Conservation (phyloP, 2,113 vertebrate genomes). For the Eulacestoma nigropectus region DNA sequence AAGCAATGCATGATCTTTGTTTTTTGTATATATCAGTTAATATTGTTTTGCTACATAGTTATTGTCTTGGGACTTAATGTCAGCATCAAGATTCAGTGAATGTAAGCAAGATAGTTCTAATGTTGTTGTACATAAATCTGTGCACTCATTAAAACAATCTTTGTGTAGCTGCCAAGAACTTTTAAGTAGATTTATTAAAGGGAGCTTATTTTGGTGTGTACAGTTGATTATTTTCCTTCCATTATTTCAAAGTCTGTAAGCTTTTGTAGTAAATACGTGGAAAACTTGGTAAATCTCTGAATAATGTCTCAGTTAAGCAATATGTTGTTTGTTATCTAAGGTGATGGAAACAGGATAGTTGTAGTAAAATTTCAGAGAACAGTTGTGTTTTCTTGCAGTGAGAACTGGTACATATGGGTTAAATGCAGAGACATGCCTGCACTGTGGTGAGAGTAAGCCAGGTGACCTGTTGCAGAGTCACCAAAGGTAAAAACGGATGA, state of each 20-base stretch:
- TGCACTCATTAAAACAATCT: neutral
- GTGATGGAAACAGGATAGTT: neutral
- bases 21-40: slow-evolving; percentile 12
- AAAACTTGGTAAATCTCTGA: neutral
- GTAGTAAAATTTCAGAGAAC: neutral
- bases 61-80: neutral
- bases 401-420: accelerated
- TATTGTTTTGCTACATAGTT: slow-evolving; percentile 6
- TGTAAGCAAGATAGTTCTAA: neutral
- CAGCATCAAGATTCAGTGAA: neutral
- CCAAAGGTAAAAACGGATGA: neutral
- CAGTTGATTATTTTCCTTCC: neutral
- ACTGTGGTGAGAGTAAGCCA: neutral
- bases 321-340: neutral
- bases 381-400: neutral
- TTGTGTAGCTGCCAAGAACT: neutral
- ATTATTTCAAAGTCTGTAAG: neutral
- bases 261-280: neutral
- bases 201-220: neutral
- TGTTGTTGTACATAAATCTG: neutral
- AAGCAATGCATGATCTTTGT: slow-evolving; percentile 69
- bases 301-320: neutral
- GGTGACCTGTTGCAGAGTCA: neutral
- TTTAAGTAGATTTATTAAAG: neutral
- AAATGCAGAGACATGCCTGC: neutral